Conservation (phyloP, 2,797 vertebrate species). For the Catostomus latipinnis region DNA sequence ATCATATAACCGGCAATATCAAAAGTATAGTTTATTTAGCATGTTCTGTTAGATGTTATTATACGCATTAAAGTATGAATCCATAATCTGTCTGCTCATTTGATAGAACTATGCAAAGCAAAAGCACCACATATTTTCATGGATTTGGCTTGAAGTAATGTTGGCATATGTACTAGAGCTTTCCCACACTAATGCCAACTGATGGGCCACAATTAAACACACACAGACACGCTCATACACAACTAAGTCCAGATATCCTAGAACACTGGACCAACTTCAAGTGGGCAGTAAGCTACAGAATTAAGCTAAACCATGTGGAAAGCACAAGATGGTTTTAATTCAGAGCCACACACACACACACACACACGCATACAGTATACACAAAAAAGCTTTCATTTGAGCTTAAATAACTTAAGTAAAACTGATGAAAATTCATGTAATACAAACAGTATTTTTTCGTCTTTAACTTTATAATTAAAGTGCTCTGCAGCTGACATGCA, state of each 20-base stretch:
- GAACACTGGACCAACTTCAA: slow-evolving; percentile 1
- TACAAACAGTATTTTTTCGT: slow-evolving; percentile 30
- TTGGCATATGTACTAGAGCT: neutral
- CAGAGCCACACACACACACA: neutral
- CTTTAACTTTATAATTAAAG: slow-evolving; percentile 44
- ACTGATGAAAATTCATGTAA: slow-evolving; percentile 4
- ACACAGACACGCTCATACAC: slow-evolving; percentile 9
- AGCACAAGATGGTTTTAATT: slow-evolving; percentile 6
- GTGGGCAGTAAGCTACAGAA: neutral
- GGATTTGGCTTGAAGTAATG: too few species aligned
- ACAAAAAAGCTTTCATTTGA: neutral
- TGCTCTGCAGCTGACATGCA: slow-evolving; percentile 32
- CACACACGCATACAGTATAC: neutral
- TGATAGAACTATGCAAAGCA: too few species aligned
- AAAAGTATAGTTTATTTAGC: too few species aligned
- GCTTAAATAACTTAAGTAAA: neutral
- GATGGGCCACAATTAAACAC: slow-evolving; percentile 10
- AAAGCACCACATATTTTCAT: too few species aligned
- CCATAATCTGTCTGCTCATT: too few species aligned
- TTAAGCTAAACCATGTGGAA: slow-evolving; percentile 29
- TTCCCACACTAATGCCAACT: slow-evolving; percentile 12
- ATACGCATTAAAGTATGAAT: too few species aligned
- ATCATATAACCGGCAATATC: too few species aligned
- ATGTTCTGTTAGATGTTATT: too few species aligned
- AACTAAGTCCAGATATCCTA: slow-evolving; percentile 6